Conservation (phyloP, 2,797 vertebrate species). For the Paramormyrops hopkinsi region DNA sequence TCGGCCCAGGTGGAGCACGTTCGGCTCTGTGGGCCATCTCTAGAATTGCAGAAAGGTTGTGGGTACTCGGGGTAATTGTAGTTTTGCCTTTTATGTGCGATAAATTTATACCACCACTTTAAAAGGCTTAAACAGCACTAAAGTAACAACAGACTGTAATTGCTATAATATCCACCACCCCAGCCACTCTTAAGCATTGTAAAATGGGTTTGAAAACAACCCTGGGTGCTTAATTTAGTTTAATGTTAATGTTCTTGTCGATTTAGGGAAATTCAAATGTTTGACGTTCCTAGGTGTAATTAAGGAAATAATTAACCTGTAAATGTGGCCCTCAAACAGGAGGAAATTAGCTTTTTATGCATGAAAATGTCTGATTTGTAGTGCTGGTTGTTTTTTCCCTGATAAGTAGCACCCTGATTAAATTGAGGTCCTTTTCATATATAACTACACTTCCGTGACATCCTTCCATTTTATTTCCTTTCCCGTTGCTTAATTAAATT, state of each 20-base stretch:
- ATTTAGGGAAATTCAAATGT: slow-evolving; percentile 60
- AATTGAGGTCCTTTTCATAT: slow-evolving; percentile 30
- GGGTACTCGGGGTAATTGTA: slow-evolving; percentile 56
- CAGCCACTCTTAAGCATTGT: slow-evolving; percentile 46
- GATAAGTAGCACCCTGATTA: slow-evolving; percentile 30
- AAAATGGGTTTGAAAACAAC: slow-evolving; percentile 40
- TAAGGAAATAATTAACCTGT: slow-evolving; percentile 60
- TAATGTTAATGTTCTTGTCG: slow-evolving; percentile 54
- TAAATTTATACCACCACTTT: slow-evolving; percentile 48
- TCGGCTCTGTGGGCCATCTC: slow-evolving; percentile 48
- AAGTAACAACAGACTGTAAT: slow-evolving; percentile 37
- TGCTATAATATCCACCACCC: slow-evolving; percentile 51
- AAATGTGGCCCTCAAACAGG: slow-evolving; percentile 40
- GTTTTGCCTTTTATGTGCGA: slow-evolving; percentile 51
- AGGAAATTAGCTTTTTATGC: slow-evolving; percentile 40
- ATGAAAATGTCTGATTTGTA: slow-evolving; percentile 35
- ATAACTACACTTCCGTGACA: slow-evolving; percentile 36
- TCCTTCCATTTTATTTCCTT: slow-evolving; percentile 27
- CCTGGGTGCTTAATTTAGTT: slow-evolving; percentile 48
- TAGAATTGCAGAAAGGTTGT: slow-evolving; percentile 50
- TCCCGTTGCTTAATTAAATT: slow-evolving; percentile 38
- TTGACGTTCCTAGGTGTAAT: slow-evolving; percentile 59
- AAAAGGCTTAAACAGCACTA: slow-evolving; percentile 48
- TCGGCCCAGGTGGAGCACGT: slow-evolving; percentile 44
- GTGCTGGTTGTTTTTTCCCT: slow-evolving; percentile 28